Conservation (phyloP, 2,888 invertebrate species). For the Emmelina monodactyla region DNA sequence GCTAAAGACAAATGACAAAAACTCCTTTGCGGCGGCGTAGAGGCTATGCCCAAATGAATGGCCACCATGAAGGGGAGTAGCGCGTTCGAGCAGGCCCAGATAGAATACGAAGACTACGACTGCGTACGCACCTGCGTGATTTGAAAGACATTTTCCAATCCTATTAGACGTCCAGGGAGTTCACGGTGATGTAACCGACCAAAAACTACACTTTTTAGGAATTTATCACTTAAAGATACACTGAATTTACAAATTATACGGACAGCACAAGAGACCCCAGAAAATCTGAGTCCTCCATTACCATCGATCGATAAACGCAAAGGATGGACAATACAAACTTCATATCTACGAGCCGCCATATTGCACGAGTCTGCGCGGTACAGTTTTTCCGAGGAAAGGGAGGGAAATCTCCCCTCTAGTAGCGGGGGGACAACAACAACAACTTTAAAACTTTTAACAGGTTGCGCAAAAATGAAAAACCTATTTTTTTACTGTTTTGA, state of each 20-base stretch:
- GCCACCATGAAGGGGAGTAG: constrained; percentile 63
- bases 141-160: constrained; percentile 59
- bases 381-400: constrained; percentile 58
- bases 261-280: constrained; percentile 53
- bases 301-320: constrained; percentile 71
- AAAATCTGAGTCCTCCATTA: constrained; percentile 63
- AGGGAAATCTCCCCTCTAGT: constrained; percentile 57
- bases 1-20: constrained; percentile 54
- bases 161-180: constrained; percentile 46
- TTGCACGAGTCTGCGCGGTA: constrained; percentile 75
- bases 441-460: not conserved
- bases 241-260: constrained; percentile 45
- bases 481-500: no score
- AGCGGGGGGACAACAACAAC: constrained; percentile 41
- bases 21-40: constrained; percentile 65
- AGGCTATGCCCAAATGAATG: constrained; percentile 60
- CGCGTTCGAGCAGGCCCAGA: constrained; percentile 89
- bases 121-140: constrained; percentile 97
- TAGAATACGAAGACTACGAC: constrained; percentile 85
- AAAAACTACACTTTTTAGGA: constrained; percentile 56
- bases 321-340: constrained; percentile 51
- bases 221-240: constrained; percentile 47
- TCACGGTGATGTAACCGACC: constrained; percentile 60
- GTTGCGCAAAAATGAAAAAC: no score
- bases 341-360: constrained; percentile 70